phyloP scores from a whole-genome alignment of 2,113 vertebrate species.

The Elachura formosa region DNA sequence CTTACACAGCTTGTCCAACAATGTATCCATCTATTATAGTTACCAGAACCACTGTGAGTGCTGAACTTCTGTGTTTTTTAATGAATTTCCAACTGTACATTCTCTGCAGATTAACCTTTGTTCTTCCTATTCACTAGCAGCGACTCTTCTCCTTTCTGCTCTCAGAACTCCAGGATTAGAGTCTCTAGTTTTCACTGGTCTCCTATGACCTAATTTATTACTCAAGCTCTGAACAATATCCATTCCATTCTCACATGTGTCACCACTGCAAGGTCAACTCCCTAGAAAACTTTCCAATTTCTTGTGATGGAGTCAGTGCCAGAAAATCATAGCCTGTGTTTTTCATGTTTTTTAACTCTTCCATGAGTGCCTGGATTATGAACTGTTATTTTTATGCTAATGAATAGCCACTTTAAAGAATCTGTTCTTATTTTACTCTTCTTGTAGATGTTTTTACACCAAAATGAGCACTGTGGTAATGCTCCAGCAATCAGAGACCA shows the following conservation, averaged over 20 bases:
- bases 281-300: background rate
- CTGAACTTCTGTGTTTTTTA: background rate
- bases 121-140: background rate
- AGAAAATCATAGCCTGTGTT: background rate
- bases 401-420: background rate
- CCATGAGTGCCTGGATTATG: background rate
- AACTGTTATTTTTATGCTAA: background rate
- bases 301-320: background rate
- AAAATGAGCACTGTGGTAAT: background rate
- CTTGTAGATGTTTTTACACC: background rate
- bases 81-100: background rate
- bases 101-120: background rate
- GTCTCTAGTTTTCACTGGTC: constrained; percentile 12
- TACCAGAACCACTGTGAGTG: background rate
- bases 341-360: background rate
- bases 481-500: background rate
- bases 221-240: background rate
- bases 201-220: constrained; percentile 37
- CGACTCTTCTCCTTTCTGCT: background rate
- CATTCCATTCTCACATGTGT: background rate
- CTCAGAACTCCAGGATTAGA: background rate
- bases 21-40: background rate
- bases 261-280: background rate
- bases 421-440: background rate
- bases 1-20: background rate